Evolutionary conservation across 2,113 vertebrate species (phyloP).

Genomic region (Vombatus ursinus): DNA sequence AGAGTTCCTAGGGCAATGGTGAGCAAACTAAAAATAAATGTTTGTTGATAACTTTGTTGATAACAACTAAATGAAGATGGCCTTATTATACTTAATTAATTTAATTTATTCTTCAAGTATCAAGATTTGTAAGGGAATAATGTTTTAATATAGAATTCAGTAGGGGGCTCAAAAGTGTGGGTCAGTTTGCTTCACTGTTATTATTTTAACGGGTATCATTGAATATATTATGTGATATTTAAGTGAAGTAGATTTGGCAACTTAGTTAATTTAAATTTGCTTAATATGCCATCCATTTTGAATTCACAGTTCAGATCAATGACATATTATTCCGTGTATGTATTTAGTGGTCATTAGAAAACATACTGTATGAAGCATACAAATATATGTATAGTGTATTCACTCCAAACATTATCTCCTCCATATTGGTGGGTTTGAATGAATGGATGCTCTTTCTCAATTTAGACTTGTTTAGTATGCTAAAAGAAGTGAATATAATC

Average conservation of each 20-base stretch:
- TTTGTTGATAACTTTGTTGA: neutral
- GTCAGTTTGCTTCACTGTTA: neutral
- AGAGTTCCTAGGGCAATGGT: neutral
- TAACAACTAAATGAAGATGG: neutral
- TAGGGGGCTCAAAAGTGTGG: neutral
- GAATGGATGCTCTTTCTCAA: conserved; percentile 38
- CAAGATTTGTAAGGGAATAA: neutral
- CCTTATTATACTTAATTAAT: neutral
- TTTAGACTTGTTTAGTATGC: conserved; percentile 22
- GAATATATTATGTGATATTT: conserved; percentile 20
- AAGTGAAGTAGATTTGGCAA: neutral
- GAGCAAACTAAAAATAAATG: neutral
- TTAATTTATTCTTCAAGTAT: neutral
- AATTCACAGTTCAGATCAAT: conserved; percentile 14
- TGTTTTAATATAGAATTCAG: neutral
- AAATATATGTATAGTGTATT: neutral
- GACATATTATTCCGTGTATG: neutral
- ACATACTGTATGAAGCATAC: neutral
- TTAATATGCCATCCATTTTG: neutral
- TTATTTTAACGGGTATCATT: neutral
- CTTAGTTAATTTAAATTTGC: conserved; percentile 21
- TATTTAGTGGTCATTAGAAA: conserved; percentile 21
- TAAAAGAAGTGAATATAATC: conserved; percentile 57
- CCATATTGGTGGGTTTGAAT: conserved; percentile 46
- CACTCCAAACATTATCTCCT: neutral